Evolutionary conservation across 1,140 invertebrate genomes (phyloP).

Genomic region (Ostrea edulis): DNA sequence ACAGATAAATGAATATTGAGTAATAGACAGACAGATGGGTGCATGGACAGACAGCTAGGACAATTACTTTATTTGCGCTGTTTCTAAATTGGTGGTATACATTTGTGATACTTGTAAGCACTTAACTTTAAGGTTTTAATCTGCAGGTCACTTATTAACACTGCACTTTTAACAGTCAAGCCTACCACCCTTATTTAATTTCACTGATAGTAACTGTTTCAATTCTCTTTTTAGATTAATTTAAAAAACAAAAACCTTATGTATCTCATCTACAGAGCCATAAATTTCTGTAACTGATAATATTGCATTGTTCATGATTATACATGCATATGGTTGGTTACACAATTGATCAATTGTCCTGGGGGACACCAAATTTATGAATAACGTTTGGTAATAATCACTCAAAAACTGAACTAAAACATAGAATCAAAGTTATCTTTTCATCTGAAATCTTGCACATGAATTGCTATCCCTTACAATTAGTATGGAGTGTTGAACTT

Average conservation of each 20-base stretch:
- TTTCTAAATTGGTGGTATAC: no score
- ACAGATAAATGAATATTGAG: no score
- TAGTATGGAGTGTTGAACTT: background rate
- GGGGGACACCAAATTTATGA: background rate
- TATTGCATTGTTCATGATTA: background rate
- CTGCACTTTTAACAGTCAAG: background rate
- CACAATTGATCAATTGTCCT: conserved; percentile 23
- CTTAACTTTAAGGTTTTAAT: conserved; percentile 2
- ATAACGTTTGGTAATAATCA: conserved; percentile 10
- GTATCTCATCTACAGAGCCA: background rate
- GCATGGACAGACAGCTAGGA: no score
- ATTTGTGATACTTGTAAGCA: no score
- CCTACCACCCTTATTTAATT: background rate
- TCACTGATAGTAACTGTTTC: background rate
- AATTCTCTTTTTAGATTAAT: background rate
- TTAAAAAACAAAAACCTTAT: background rate
- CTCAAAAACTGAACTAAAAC: background rate
- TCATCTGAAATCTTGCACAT: background rate
- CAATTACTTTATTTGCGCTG: no score
- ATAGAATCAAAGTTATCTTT: conserved; percentile 30
- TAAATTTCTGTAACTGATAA: background rate
- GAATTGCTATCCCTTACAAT: conserved; percentile 19
- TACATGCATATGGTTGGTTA: background rate
- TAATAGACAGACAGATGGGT: no score
- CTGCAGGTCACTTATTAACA: background rate